Evolutionary conservation across 2,888 invertebrate species (phyloP).

Genomic region (Caenorhabditis sinica): DNA sequence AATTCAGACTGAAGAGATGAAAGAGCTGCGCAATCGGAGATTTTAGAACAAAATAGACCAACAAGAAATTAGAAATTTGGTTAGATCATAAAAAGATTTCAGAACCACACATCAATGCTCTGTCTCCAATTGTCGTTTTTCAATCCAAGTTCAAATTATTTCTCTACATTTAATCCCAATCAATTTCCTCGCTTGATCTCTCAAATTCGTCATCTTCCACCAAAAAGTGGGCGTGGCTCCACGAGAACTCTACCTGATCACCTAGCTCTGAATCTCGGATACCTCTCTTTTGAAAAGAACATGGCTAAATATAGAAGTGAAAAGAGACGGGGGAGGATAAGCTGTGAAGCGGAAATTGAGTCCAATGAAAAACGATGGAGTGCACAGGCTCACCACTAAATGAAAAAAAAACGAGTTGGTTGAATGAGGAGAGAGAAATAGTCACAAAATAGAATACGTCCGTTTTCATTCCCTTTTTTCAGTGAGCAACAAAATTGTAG

Average conservation of each 20-base stretch:
- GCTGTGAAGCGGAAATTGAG: slow-evolving; percentile 42
- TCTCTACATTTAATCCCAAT: too few relatives aligned
- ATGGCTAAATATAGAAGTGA: slow-evolving; percentile 29
- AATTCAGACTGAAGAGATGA: too few relatives aligned
- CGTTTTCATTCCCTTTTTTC: slow-evolving; percentile 2
- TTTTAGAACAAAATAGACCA: too few relatives aligned
- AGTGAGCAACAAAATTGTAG: not conserved
- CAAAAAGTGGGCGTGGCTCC: not conserved
- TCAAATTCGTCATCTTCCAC: not conserved
- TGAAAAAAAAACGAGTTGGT: slow-evolving; percentile 19
- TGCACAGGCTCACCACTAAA: slow-evolving; percentile 11
- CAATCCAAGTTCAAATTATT: too few relatives aligned
- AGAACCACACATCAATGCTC: too few relatives aligned
- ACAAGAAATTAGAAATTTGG: too few relatives aligned
- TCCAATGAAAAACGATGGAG: slow-evolving; percentile 24
- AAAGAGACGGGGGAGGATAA: slow-evolving; percentile 10
- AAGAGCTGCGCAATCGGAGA: too few relatives aligned
- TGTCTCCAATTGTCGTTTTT: too few relatives aligned
- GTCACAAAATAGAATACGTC: not conserved
- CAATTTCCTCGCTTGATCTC: too few relatives aligned
- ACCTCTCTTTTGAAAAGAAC: not conserved
- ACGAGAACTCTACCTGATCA: not conserved
- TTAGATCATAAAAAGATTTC: too few relatives aligned
- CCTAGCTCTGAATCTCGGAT: too few relatives aligned
- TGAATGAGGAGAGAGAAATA: not conserved